Percentiles rank a stretch among this genome's conserved stretches.
phyloP scores from a whole-genome alignment of 30 jellyfish, hydroid and myxozoan species.

The Mastigias papua region DNA sequence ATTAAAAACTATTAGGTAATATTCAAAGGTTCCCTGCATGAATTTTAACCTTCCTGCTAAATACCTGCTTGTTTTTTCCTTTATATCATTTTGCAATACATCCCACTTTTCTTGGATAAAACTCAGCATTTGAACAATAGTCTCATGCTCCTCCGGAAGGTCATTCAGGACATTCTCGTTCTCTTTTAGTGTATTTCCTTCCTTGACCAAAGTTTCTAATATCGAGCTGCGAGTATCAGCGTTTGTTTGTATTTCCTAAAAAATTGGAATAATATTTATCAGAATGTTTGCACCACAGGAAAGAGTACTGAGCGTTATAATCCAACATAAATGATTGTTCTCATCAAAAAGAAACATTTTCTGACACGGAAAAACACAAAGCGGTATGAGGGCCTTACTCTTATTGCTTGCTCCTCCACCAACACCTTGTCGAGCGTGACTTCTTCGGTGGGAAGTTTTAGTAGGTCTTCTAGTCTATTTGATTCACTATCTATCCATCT shows the following conservation, averaged over 20 bases:
- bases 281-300: too few species aligned
- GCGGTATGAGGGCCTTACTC: too few species aligned
- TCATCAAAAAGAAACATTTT: too few species aligned
- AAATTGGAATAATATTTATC: neutral
- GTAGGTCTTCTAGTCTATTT: slow-evolving; percentile 1
- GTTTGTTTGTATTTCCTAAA: slow-evolving; percentile 52
- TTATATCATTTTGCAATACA: neutral
- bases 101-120: slow-evolving; percentile 49
- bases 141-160: slow-evolving; percentile 47
- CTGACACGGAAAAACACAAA: too few species aligned
- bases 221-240: slow-evolving; percentile 43
- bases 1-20: too few species aligned
- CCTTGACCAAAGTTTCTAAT: slow-evolving; percentile 38
- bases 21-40: too few species aligned
- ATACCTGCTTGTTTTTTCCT: slow-evolving; percentile 29
- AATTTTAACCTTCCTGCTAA: neutral
- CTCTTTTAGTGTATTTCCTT: slow-evolving; percentile 45
- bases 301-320: too few species aligned
- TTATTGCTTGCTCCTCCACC: slow-evolving; percentile 38
- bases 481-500: slow-evolving; percentile 57
- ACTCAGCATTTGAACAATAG: slow-evolving; percentile 21
- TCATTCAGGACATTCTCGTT: slow-evolving; percentile 30
- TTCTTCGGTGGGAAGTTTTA: slow-evolving; percentile 15
- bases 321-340: too few species aligned
- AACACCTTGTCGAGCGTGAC: slow-evolving; percentile 34